These are phyloP conservation scores for Panorpa germanica DNA, from an alignment of 2,888 invertebrate genomes.

Conservation along the genomic window DNA sequence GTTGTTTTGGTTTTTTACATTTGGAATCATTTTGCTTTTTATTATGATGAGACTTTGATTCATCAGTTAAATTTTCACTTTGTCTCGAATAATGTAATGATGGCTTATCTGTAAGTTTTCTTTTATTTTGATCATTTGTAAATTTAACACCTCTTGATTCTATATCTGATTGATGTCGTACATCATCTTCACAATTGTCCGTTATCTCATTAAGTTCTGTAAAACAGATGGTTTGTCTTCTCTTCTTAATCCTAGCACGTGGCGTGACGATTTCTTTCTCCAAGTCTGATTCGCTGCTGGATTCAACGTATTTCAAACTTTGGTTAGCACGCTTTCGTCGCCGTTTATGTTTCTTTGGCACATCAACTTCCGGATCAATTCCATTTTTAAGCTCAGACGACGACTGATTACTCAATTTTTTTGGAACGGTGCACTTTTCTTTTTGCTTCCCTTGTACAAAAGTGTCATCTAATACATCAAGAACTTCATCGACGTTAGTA, in stretches of 20 bases:
- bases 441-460: slow-evolving; percentile 2
- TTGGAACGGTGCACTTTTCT: slow-evolving; percentile 1
- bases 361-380: background rate
- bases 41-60: background rate
- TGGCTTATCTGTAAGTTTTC: slow-evolving; percentile 9
- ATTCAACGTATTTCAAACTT: too few relatives aligned
- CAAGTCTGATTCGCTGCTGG: slow-evolving; percentile 17
- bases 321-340: slow-evolving; percentile 7
- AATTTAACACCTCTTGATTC: too few relatives aligned
- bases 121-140: slow-evolving; percentile 4
- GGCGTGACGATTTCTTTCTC: too few relatives aligned
- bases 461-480: slow-evolving; percentile 1
- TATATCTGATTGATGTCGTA: too few relatives aligned
- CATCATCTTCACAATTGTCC: too few relatives aligned
- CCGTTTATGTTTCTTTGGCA: slow-evolving; percentile 1
- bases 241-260: slow-evolving; percentile 14
- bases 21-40: slow-evolving; percentile 9
- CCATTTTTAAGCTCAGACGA: slow-evolving; percentile 7
- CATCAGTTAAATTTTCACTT: background rate
- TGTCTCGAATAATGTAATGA: background rate
- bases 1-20: too few relatives aligned
- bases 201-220: slow-evolving; percentile 10
- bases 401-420: too few relatives aligned
- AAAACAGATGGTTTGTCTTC: slow-evolving; percentile 15
- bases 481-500: too few relatives aligned